Evolutionary conservation across 1,140 invertebrate genomes (phyloP).

Genomic region (Adoxophyes honmai): DNA sequence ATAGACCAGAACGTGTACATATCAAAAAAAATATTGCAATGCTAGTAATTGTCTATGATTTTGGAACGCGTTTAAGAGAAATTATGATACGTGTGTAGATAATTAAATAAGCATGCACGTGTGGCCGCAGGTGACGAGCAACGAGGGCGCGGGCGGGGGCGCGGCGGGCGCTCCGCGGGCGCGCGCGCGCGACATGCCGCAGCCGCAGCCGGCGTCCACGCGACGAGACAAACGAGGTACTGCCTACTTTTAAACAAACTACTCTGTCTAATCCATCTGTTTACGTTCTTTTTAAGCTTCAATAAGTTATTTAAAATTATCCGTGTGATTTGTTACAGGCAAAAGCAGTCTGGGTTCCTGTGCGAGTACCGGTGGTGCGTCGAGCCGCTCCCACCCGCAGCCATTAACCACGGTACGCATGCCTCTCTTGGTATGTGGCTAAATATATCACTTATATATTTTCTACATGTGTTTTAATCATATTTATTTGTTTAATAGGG

Average conservation of each 20-base stretch:
- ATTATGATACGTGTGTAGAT: too few relatives aligned
- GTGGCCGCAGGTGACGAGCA: constrained; percentile 33
- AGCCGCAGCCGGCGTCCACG: constrained; percentile 68
- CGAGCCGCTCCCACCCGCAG: constrained; percentile 67
- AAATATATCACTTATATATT: too few relatives aligned
- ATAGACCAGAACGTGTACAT: too few relatives aligned
- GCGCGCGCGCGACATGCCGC: constrained; percentile 70
- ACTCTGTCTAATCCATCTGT: too few relatives aligned
- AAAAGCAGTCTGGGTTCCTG: constrained; percentile 78
- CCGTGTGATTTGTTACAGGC: constrained; percentile 37
- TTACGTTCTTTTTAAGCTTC: too few relatives aligned
- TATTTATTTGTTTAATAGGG: constrained; percentile 46
- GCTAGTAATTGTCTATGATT: too few relatives aligned
- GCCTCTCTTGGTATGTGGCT: too few relatives aligned
- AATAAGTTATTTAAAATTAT: too few relatives aligned
- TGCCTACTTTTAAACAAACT: background rate
- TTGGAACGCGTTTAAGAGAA: too few relatives aligned
- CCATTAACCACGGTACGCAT: constrained; percentile 62
- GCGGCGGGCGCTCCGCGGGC: constrained; percentile 62
- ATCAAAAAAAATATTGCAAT: too few relatives aligned
- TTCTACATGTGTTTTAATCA: constrained; percentile 15
- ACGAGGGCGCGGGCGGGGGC: constrained; percentile 55
- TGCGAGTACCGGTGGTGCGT: constrained; percentile 74
- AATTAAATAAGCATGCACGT: too few relatives aligned
- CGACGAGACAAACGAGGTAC: constrained; percentile 64